These are phyloP conservation scores for Petaurus breviceps DNA, from an alignment of 2,113 vertebrate genomes.

Conservation along the genomic window DNA sequence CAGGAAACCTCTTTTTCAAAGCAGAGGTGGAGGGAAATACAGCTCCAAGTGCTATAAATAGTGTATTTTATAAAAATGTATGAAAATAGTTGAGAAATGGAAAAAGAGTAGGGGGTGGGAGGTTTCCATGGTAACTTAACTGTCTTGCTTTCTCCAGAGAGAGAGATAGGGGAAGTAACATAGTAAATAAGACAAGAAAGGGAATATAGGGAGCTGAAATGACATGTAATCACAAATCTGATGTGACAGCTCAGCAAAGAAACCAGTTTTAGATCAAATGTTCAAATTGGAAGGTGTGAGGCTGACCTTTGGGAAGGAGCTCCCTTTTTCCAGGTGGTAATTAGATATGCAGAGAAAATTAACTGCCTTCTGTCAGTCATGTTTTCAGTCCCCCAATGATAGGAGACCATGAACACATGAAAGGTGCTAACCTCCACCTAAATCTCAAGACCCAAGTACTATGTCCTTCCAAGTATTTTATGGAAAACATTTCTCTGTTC, in stretches of 20 bases:
- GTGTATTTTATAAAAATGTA: constrained; percentile 73
- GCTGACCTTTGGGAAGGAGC: background rate
- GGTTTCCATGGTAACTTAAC: constrained; percentile 69
- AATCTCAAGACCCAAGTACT: background rate
- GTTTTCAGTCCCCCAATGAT: background rate
- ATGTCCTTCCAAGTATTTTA: background rate
- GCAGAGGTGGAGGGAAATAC: constrained; percentile 17
- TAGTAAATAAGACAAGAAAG: constrained; percentile 74
- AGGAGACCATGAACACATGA: background rate
- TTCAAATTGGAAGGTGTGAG: background rate
- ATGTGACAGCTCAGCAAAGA: background rate
- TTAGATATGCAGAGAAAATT: background rate
- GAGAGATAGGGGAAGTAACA: constrained; percentile 12
- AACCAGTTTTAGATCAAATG: background rate
- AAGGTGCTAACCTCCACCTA: background rate
- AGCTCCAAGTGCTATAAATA: constrained; percentile 67
- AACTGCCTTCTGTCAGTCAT: background rate
- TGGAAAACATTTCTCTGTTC: background rate
- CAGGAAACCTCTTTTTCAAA: constrained; percentile 58
- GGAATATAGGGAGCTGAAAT: constrained; percentile 6
- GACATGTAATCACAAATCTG: background rate
- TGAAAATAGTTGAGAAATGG: constrained; percentile 64
- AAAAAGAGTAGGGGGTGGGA: constrained; percentile 40
- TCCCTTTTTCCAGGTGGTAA: background rate
- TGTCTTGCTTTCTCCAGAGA: constrained; percentile 40